Conservation (phyloP, 64 coral and sea anemone genomes). For the Platygyra sinensis region DNA sequence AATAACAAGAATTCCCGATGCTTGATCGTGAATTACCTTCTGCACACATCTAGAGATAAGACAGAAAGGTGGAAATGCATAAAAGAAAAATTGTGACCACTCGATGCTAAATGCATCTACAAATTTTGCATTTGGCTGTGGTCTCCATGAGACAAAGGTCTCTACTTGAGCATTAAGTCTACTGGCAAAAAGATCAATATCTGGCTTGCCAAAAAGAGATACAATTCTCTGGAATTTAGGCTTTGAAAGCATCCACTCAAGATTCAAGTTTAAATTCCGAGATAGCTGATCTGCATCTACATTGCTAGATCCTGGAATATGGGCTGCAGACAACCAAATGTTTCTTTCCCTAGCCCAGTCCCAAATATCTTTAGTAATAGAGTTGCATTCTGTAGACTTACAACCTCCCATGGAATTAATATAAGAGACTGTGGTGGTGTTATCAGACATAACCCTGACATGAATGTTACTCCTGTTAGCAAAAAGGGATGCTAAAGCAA, state of each 20-base stretch:
- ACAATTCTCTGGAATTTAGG: background rate
- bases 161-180: slow-evolving; percentile 34
- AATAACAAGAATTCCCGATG: slow-evolving; percentile 35
- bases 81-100: slow-evolving; percentile 44
- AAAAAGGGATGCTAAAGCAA: background rate
- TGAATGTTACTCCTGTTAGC: background rate
- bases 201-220: background rate
- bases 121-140: slow-evolving; percentile 34
- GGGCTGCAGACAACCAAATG: slow-evolving; percentile 36
- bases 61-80: slow-evolving; percentile 67
- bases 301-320: slow-evolving; percentile 41
- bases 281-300: slow-evolving; percentile 35
- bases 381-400: slow-evolving; percentile 55
- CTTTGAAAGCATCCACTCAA: slow-evolving; percentile 7
- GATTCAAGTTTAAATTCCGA: background rate
- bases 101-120: slow-evolving; percentile 59
- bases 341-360: slow-evolving; percentile 29
- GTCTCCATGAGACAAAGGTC: slow-evolving; percentile 36
- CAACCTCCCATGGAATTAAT: slow-evolving; percentile 1
- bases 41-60: slow-evolving; percentile 47
- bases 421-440: slow-evolving; percentile 14
- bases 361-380: slow-evolving; percentile 57
- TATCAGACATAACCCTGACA: slow-evolving; percentile 14
- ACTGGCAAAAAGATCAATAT: slow-evolving; percentile 46
- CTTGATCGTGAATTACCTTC: slow-evolving; percentile 40